Percentiles rank a stretch among this genome's conserved stretches.
phyloP scores from a whole-genome alignment of 2,113 vertebrate genomes.

The Engraulis encrasicolus region DNA sequence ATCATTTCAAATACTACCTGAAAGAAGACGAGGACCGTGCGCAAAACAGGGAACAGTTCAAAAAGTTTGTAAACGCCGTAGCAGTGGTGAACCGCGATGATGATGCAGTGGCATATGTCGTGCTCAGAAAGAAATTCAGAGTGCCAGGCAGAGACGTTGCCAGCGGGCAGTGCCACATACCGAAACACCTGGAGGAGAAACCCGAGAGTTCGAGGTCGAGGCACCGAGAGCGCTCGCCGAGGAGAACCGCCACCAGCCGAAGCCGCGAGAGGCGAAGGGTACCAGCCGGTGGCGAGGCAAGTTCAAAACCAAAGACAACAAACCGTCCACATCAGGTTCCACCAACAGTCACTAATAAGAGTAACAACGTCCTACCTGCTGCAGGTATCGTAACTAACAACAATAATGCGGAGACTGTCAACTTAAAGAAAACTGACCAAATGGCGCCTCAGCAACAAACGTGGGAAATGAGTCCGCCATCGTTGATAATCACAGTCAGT shows the following conservation, averaged over 20 bases:
- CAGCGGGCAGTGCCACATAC: constrained; percentile 17
- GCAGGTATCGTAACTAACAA: constrained; percentile 62
- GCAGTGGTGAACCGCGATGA: constrained; percentile 82
- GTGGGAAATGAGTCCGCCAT: constrained; percentile 9
- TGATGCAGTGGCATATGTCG: constrained; percentile 74
- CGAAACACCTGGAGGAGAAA: background rate
- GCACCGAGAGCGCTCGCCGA: background rate
- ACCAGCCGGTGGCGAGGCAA: background rate
- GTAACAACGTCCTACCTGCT: constrained; percentile 49
- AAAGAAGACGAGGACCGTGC: constrained; percentile 71
- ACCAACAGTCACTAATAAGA: background rate
- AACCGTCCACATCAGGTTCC: background rate
- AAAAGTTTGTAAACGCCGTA: constrained; percentile 88
- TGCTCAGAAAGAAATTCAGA: constrained; percentile 79
- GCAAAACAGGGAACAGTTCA: constrained; percentile 86
- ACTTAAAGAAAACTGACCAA: constrained; percentile 27
- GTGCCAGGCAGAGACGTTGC: constrained; percentile 72
- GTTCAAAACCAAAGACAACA: background rate
- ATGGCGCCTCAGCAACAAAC: background rate
- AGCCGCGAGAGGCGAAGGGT: constrained; percentile 7
- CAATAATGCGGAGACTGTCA: constrained; percentile 33
- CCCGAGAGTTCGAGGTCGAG: constrained; percentile 23
- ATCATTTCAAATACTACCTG: constrained; percentile 82
- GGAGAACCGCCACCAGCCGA: background rate
- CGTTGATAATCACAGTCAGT: background rate